Conservation (phyloP, 2,888 invertebrate species). For the Oeneis ivallda region DNA sequence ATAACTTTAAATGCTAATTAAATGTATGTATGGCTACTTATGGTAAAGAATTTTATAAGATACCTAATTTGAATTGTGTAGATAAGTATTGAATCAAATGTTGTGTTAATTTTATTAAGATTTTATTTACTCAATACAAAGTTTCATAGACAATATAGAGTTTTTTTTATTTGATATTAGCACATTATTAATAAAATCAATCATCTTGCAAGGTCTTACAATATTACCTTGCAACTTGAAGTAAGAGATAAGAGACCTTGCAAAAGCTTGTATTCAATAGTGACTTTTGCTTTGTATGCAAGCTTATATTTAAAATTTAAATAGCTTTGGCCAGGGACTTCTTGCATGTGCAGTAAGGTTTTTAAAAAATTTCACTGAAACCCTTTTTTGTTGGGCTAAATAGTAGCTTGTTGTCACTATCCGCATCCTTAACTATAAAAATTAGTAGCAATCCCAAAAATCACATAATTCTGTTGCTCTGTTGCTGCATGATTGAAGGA, state of each 20-base stretch:
- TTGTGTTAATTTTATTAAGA: too few relatives aligned
- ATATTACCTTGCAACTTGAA: constrained; percentile 4
- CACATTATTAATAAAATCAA: constrained; percentile 1
- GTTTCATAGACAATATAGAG: background rate
- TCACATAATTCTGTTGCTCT: too few relatives aligned
- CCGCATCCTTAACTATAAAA: too few relatives aligned
- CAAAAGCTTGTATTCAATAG: constrained; percentile 4
- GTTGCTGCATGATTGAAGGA: too few relatives aligned
- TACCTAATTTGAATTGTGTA: background rate
- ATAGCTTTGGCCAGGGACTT: too few relatives aligned
- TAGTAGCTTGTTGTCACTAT: too few relatives aligned
- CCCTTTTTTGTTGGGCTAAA: too few relatives aligned
- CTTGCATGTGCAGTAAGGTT: too few relatives aligned
- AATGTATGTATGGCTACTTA: background rate
- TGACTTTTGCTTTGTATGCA: background rate
- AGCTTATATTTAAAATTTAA: too few relatives aligned
- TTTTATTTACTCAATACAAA: background rate
- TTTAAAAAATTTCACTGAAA: too few relatives aligned
- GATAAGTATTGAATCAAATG: too few relatives aligned
- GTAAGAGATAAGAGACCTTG: constrained; percentile 1
- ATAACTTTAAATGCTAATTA: background rate
- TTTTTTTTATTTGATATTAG: background rate
- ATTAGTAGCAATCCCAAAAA: too few relatives aligned
- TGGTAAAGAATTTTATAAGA: background rate
- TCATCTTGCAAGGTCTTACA: constrained; percentile 8